Percentiles rank a stretch among this genome's conserved stretches.
Conservation (phyloP, 2,113 vertebrate genomes). For the Numida meleagris region DNA sequence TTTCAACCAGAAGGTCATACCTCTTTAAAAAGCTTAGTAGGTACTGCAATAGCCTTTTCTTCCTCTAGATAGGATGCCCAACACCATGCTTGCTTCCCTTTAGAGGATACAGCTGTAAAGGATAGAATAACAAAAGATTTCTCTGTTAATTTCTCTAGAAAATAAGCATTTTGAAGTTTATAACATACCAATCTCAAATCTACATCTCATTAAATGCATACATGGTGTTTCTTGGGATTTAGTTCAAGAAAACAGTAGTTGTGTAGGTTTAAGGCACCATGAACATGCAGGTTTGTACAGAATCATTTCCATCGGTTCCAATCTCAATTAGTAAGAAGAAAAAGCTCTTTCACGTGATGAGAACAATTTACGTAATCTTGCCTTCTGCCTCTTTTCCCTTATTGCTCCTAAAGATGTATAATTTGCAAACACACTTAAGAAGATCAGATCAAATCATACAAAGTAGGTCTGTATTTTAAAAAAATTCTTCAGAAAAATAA, state of each 20-base stretch:
- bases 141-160: background rate
- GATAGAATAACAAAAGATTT: background rate
- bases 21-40: constrained; percentile 96
- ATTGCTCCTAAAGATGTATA: background rate
- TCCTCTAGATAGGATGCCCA: constrained; percentile 96
- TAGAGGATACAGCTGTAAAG: constrained; percentile 76
- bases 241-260: background rate
- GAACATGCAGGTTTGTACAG: background rate
- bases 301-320: background rate
- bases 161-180: background rate
- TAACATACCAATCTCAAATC: background rate
- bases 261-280: background rate
- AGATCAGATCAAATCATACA: background rate
- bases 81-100: constrained; percentile 94
- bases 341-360: background rate
- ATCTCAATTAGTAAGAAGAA: background rate
- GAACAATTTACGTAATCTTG: background rate
- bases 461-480: background rate
- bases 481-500: background rate
- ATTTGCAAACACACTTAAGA: background rate
- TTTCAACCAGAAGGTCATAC: constrained; percentile 66
- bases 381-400: accelerated
- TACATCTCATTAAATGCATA: background rate
- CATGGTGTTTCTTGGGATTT: background rate
- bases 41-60: constrained; percentile 88